phyloP scores from a whole-genome alignment of 2,888 invertebrate genomes.

The Clepsis dumicolana region DNA sequence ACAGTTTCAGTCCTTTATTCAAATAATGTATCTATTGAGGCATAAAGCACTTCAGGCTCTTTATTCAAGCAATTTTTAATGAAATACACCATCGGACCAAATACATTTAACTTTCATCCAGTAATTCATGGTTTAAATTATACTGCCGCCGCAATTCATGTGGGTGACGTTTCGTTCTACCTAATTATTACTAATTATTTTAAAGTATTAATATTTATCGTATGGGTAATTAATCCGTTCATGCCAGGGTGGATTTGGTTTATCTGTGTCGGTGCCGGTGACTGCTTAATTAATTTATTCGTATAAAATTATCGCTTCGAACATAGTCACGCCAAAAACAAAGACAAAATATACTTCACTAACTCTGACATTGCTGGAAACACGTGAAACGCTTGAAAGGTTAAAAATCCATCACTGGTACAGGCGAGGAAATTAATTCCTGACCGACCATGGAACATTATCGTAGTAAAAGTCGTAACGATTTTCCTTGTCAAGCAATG shows the following conservation, averaged over 20 bases:
- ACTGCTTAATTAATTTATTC: background rate
- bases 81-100: background rate
- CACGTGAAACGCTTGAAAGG: too few relatives aligned
- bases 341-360: too few relatives aligned
- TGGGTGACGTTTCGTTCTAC: conserved; percentile 3
- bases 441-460: too few relatives aligned
- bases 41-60: background rate
- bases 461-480: too few relatives aligned
- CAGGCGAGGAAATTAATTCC: too few relatives aligned
- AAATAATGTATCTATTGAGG: too few relatives aligned
- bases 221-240: background rate
- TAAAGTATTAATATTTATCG: background rate
- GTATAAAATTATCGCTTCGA: too few relatives aligned
- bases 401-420: too few relatives aligned
- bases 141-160: background rate
- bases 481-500: too few relatives aligned
- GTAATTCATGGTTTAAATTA: conserved; percentile 19
- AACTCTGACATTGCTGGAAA: too few relatives aligned
- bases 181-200: conserved; percentile 18
- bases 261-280: background rate
- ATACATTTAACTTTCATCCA: background rate
- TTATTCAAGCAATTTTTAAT: background rate
- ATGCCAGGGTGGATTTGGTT: background rate
- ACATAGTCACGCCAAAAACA: too few relatives aligned
- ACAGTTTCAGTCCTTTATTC: too few relatives aligned